Evolutionary conservation across 2,113 vertebrate species (phyloP), one percentile per base, ranked within the genome.

Genomic region (Microtus pennsylvanicus): DNA sequence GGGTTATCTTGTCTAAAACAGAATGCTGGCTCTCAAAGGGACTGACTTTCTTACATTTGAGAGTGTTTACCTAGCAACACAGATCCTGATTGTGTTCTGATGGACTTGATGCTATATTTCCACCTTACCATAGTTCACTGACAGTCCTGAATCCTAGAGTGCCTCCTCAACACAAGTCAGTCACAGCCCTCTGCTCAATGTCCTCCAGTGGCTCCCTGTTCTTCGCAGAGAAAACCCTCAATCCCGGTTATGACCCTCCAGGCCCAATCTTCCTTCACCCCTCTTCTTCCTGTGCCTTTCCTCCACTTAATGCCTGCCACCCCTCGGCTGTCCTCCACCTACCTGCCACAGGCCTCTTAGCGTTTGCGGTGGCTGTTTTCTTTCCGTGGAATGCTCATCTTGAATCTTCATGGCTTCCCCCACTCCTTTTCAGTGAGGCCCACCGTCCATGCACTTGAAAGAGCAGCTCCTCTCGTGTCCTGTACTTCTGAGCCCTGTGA

Each of bases 281-380:
- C 5, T 16, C 17, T 65, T 38, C 3, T 42, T 65, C 9, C 21
- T 83, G 35, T 81, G 16, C 12, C 16, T 33, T 16, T 72, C 2
- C 16, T 82, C 70, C 13, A 35, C 52, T 87, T 26, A 33, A 26
- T 21, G 63, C 35, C 19, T 2, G 50, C 1, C 24, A n/a, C n/a
- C 35, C 45, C 24, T 70, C 8, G 4, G 13, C 24, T 90, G 4
- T 83, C 38, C 47, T 77, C 38, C 22, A 24, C 50, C 87, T 13
- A n/a, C 10, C 35, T 50, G 45, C 26, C 1, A 8, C 1, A 1
- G 61, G 45, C 7, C 42, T 47, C 22, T 0, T 1, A 69, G 61
- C 24, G 63, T 90, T 87, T 78, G 70, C 8, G 12, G 7, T 0
- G 6, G 30, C 45, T 45, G 3, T 55, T 65, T 42, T 14, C 22